Evolutionary conservation across 2,113 vertebrate species (phyloP).

Genomic region (Acrocephalus kingi): DNA sequence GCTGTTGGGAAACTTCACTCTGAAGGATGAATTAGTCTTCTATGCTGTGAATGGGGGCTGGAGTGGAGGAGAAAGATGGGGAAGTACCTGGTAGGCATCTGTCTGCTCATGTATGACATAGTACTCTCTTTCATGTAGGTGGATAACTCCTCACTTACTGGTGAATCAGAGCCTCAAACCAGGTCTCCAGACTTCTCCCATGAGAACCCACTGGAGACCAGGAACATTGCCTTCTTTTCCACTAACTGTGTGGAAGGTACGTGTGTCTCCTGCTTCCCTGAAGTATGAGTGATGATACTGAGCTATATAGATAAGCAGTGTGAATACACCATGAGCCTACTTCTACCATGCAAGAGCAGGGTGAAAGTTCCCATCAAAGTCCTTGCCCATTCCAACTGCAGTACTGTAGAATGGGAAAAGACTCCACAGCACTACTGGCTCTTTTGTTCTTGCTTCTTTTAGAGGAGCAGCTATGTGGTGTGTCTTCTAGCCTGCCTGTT

Average conservation of each 20-base stretch:
- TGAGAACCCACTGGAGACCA: slow-evolving; percentile 81
- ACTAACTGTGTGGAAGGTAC: slow-evolving; percentile 86
- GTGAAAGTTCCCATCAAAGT: not conserved
- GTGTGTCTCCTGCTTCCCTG: not conserved
- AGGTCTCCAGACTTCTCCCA: slow-evolving; percentile 83
- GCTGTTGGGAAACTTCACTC: not conserved
- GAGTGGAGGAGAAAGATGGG: not conserved
- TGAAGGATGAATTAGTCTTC: not conserved
- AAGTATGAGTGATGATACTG: not conserved
- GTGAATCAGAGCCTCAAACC: slow-evolving; percentile 83
- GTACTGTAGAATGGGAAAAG: not conserved
- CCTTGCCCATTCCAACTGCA: not conserved
- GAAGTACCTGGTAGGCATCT: not conserved
- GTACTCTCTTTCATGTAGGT: slow-evolving; percentile 73
- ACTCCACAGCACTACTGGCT: not conserved
- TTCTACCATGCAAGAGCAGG: not conserved
- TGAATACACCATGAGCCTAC: accelerated
- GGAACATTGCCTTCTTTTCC: slow-evolving; percentile 86
- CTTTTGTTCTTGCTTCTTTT: not conserved
- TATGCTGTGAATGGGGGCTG: not conserved
- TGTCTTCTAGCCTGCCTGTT: not conserved
- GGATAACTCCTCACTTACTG: slow-evolving; percentile 94
- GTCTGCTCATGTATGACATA: not conserved
- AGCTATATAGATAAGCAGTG: not conserved
- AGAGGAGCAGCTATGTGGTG: not conserved